Conservation (phyloP, 1,140 invertebrate species). For the Laupala kohalensis region DNA sequence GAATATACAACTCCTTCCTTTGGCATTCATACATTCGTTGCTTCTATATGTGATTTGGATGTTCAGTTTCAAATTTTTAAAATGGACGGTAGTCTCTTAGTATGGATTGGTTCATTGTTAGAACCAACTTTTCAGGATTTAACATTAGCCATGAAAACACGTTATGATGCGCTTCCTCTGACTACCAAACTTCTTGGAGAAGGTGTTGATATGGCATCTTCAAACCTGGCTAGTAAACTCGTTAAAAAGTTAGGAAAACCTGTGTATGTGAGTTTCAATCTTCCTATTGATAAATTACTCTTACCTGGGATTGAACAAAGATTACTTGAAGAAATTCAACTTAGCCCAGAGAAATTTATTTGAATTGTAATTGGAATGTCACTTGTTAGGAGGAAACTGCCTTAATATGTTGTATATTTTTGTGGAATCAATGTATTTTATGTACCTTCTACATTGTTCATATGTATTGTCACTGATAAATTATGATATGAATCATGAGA, state of each 20-base stretch:
- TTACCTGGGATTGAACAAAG: constrained; percentile 26
- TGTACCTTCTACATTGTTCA: too few species aligned
- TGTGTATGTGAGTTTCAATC: constrained; percentile 32
- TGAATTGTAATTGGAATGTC: too few species aligned
- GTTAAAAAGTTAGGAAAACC: constrained; percentile 26
- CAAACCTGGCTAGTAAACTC: constrained; percentile 26
- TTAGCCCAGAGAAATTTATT: neutral
- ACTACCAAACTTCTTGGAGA: constrained; percentile 29
- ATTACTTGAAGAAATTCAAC: constrained; percentile 25
- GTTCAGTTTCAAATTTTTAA: constrained; percentile 27
- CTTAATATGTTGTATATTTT: neutral
- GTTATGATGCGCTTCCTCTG: constrained; percentile 22
- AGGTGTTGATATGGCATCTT: constrained; percentile 22
- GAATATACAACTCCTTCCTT: neutral
- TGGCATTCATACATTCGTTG: constrained; percentile 11
- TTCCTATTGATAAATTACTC: constrained; percentile 20
- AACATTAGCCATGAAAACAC: constrained; percentile 24
- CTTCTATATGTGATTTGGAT: constrained; percentile 20
- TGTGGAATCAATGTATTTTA: too few species aligned
- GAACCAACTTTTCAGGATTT: constrained; percentile 25
- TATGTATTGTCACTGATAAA: too few species aligned
- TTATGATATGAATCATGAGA: too few species aligned
- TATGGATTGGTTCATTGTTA: constrained; percentile 26
- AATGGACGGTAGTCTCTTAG: constrained; percentile 28
- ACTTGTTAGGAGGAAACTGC: too few species aligned